Conservation (phyloP, 1,140 invertebrate genomes). For the Piezodorus guildinii region DNA sequence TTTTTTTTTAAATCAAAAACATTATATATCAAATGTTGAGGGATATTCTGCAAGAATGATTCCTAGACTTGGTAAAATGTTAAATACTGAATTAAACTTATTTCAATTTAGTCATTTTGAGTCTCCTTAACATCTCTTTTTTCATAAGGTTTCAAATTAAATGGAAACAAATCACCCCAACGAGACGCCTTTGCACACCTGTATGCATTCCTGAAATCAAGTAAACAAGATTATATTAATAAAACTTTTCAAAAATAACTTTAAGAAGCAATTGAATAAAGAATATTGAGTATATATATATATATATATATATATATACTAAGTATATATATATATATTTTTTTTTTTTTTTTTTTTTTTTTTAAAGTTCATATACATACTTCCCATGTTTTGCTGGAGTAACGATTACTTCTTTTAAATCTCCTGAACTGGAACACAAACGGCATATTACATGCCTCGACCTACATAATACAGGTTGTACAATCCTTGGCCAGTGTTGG, state of each 20-base stretch:
- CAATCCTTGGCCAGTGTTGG: conserved; percentile 62
- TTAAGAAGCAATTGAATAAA: not conserved
- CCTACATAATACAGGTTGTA: conserved; percentile 50
- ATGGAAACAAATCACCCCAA: conserved; percentile 63
- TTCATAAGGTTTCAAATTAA: conserved; percentile 32
- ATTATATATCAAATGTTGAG: too few relatives aligned
- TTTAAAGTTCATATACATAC: conserved; percentile 32
- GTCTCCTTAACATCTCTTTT: too few relatives aligned
- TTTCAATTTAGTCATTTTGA: too few relatives aligned
- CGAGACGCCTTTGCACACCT: conserved; percentile 51
- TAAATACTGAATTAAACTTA: too few relatives aligned
- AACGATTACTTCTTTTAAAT: conserved; percentile 64
- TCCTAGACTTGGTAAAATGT: too few relatives aligned
- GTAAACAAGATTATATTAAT: conserved; percentile 2
- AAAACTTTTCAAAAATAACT: not conserved
- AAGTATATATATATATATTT: too few relatives aligned
- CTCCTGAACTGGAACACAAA: conserved; percentile 60
- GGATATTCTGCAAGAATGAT: too few relatives aligned
- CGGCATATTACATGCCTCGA: conserved; percentile 62
- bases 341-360: too few relatives aligned
- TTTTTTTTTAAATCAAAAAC: too few relatives aligned
- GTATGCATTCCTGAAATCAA: conserved; percentile 44
- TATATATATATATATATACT: too few relatives aligned
- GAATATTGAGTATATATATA: too few relatives aligned
- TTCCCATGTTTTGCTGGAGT: conserved; percentile 60